A percentile compares a stretch with the other conserved stretches of the same genome.
phyloP scores from a whole-genome alignment of 2,797 vertebrate genomes.

The Sebastes itinus region DNA sequence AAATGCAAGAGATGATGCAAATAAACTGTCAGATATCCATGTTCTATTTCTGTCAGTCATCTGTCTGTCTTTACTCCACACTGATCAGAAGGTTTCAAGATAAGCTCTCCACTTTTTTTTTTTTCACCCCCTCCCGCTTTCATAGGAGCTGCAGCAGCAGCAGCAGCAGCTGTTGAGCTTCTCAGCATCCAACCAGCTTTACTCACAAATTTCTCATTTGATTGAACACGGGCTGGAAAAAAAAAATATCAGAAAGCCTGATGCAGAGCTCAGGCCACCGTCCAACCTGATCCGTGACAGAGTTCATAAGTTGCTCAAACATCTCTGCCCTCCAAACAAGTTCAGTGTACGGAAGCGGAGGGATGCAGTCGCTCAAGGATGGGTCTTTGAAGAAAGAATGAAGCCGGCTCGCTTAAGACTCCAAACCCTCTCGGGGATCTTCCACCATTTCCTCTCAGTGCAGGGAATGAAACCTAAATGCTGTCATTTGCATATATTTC shows the following conservation, averaged over 20 bases:
- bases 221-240: conserved; percentile 17
- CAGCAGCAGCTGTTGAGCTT: conserved; percentile 25
- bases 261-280: neutral
- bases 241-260: neutral
- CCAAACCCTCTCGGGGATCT: conserved; percentile 56
- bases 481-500: conserved; percentile 78
- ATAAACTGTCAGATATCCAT: conserved; percentile 29
- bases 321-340: conserved; percentile 35
- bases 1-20: conserved; percentile 40
- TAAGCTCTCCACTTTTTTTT: conserved; percentile 23
- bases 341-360: neutral
- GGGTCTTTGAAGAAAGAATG: conserved; percentile 54
- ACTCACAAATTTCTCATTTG: conserved; percentile 27
- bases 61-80: conserved; percentile 25
- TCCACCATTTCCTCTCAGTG: conserved; percentile 55
- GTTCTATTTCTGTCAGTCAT: conserved; percentile 64
- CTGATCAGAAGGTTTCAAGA: conserved; percentile 52
- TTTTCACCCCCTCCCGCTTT: neutral
- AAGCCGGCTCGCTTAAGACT: conserved; percentile 53
- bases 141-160: conserved; percentile 8
- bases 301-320: conserved; percentile 32
- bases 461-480: conserved; percentile 64
- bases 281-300: conserved; percentile 44
- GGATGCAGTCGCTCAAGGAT: conserved; percentile 31
- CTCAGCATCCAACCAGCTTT: conserved; percentile 26